phyloP scores from a whole-genome alignment of 2,113 vertebrate genomes.

The Chinchilla lanigera region DNA sequence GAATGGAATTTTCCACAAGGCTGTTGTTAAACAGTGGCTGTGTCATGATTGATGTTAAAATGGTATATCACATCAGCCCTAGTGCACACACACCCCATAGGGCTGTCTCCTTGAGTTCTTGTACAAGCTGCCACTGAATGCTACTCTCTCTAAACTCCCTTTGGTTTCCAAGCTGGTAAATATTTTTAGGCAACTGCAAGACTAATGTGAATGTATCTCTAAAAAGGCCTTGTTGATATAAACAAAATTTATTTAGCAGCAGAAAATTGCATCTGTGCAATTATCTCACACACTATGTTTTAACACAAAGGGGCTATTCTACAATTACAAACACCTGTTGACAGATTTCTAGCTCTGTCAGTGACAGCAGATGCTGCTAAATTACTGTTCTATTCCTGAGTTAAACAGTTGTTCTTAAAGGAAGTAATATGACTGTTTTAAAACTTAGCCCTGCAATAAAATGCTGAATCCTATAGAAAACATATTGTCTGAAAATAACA shows the following conservation, averaged over 20 bases:
- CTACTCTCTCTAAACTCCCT: neutral
- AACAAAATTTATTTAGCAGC: slow-evolving; percentile 74
- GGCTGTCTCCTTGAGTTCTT: neutral
- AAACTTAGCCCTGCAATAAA: slow-evolving; percentile 23
- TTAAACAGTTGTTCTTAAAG: slow-evolving; percentile 56
- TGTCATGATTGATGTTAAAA: neutral
- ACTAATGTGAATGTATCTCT: slow-evolving; percentile 48
- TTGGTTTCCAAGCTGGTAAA: slow-evolving; percentile 47
- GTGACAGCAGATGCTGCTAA: slow-evolving; percentile 38
- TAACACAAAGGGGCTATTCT: slow-evolving; percentile 63
- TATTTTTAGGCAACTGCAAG: slow-evolving; percentile 59
- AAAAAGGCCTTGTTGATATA: slow-evolving; percentile 71
- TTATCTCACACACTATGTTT: slow-evolving; percentile 58
- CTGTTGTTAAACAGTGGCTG: neutral
- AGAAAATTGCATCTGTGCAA: slow-evolving; percentile 69
- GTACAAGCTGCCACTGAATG: neutral
- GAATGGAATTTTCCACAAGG: neutral
- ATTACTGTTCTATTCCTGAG: neutral
- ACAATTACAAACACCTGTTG: slow-evolving; percentile 70
- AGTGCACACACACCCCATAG: neutral
- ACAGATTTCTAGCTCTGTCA: slow-evolving; percentile 53
- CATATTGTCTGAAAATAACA: slow-evolving; percentile 51
- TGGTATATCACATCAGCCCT: neutral
- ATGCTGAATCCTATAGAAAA: neutral
- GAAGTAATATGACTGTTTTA: slow-evolving; percentile 65